phyloP scores from a whole-genome alignment of 2,113 vertebrate genomes.

The Callorhinus ursinus region DNA sequence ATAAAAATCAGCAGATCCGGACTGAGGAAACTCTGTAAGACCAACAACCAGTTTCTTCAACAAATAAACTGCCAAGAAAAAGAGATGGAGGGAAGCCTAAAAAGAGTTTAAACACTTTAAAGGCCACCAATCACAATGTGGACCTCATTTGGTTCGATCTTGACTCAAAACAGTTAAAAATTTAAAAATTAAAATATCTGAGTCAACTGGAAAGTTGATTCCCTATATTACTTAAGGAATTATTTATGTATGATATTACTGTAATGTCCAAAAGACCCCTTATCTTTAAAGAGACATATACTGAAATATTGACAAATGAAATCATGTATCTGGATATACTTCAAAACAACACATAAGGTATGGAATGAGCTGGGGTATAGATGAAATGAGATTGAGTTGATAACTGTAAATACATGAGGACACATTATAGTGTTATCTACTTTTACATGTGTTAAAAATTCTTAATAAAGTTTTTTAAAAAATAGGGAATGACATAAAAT shows the following conservation, averaged over 20 bases:
- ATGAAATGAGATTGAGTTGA: neutral
- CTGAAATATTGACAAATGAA: neutral
- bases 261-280: neutral
- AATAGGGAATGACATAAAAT: neutral
- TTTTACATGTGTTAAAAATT: slow-evolving; percentile 20
- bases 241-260: neutral
- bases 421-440: neutral
- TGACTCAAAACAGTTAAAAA: neutral
- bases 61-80: slow-evolving; percentile 18
- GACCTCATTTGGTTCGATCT: neutral
- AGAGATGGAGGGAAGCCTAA: neutral
- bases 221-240: neutral
- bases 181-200: neutral
- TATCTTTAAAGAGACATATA: neutral
- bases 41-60: neutral
- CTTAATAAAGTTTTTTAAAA: neutral
- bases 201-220: neutral
- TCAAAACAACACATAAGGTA: neutral
- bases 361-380: neutral
- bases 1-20: neutral
- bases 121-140: neutral
- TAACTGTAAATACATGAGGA: neutral
- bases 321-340: neutral
- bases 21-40: neutral
- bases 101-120: neutral